Conservation (phyloP, 2,113 vertebrate genomes). For the Mustelus asterias region DNA sequence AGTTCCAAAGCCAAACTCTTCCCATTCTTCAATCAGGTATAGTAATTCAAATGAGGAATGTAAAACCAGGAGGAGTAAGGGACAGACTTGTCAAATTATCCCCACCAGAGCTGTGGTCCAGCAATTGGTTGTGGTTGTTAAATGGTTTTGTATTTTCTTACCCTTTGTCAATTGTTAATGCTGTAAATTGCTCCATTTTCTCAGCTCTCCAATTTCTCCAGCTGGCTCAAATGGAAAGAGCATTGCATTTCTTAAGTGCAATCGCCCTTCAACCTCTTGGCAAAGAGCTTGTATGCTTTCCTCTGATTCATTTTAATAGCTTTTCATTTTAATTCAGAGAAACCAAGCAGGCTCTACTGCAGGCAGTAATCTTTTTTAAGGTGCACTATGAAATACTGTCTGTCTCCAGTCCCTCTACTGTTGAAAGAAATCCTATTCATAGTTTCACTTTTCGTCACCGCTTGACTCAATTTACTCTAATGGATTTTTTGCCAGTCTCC, state of each 20-base stretch:
- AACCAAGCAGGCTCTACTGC: neutral
- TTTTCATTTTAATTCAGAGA: neutral
- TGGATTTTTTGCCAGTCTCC: neutral
- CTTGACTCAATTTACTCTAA: neutral
- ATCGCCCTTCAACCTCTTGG: neutral
- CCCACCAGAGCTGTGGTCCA: neutral
- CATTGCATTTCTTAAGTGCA: neutral
- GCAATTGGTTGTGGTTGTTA: neutral
- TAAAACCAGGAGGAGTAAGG: neutral
- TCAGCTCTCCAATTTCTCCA: neutral
- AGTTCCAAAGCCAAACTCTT: neutral
- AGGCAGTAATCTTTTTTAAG: neutral
- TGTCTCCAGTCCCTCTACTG: neutral
- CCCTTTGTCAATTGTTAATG: neutral
- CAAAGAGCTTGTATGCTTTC: neutral
- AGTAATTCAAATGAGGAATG: neutral
- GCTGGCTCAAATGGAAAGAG: neutral
- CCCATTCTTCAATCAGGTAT: neutral
- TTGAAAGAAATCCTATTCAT: neutral
- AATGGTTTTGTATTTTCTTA: neutral
- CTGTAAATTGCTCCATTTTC: neutral
- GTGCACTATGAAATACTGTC: neutral
- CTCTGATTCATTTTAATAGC: neutral
- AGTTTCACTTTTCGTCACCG: neutral
- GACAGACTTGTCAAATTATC: neutral